A percentile compares a stretch with the other conserved stretches of the same genome.
Evolutionary conservation across 2,797 vertebrate genomes (phyloP).

Genomic region (Apodemus agrarius): DNA sequence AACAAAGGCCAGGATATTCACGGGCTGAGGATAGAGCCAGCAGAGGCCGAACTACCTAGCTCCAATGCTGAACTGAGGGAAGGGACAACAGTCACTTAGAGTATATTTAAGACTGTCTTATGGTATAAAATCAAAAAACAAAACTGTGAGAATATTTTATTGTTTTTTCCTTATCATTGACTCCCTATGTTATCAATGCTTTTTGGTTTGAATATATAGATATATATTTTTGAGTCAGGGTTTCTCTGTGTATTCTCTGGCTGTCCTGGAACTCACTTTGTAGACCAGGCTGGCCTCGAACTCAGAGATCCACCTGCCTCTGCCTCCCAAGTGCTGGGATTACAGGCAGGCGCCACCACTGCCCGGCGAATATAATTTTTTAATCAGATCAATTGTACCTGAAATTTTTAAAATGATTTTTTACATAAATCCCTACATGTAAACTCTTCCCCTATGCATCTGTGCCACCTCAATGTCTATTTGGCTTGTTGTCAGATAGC

Average conservation of each 20-base stretch:
- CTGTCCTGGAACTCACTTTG: too few relatives aligned
- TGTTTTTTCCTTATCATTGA: conserved; percentile 8
- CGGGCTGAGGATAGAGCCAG: too few relatives aligned
- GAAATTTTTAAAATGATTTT: not conserved
- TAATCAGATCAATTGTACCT: not conserved
- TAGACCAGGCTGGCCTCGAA: too few relatives aligned
- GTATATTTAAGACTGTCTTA: not conserved
- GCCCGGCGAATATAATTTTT: too few relatives aligned
- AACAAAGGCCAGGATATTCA: too few relatives aligned
- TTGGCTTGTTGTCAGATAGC: conserved; percentile 39
- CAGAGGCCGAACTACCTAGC: too few relatives aligned
- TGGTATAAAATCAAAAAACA: not conserved
- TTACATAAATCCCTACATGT: not conserved
- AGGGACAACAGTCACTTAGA: not conserved
- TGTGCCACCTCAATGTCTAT: not conserved
- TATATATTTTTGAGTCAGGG: too few relatives aligned
- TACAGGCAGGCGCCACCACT: too few relatives aligned
- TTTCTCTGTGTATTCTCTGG: too few relatives aligned
- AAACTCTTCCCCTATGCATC: not conserved
- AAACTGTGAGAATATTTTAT: not conserved
- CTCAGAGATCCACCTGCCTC: too few relatives aligned
- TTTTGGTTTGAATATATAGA: not conserved
- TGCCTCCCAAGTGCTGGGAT: too few relatives aligned
- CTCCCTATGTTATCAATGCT: not conserved
- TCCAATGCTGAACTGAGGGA: too few relatives aligned